A percentile compares a stretch with the other conserved stretches of the same genome.
phyloP scores from a whole-genome alignment of 1,140 invertebrate species.

The Planococcus citri region DNA sequence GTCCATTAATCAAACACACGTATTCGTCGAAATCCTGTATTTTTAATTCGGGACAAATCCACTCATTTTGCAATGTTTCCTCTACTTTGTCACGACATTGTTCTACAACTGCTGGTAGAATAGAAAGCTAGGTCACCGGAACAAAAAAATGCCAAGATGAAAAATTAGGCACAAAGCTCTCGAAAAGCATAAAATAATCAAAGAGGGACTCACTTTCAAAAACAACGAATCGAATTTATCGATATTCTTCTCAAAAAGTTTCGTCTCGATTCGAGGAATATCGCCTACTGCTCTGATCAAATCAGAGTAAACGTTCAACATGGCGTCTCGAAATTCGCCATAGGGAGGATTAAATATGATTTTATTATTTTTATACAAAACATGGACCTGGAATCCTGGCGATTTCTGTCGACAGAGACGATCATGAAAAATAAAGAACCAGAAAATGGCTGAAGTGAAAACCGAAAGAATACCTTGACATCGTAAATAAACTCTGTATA shows the following conservation, averaged over 20 bases:
- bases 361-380: conserved; percentile 50
- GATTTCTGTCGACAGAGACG: conserved; percentile 25
- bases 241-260: conserved; percentile 32
- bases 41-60: conserved; percentile 52
- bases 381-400: conserved; percentile 59
- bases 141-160: too few species aligned
- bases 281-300: conserved; percentile 53
- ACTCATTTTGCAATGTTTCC: conserved; percentile 51
- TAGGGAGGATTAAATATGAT: conserved; percentile 72
- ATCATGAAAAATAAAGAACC: neutral
- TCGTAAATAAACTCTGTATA: conserved; percentile 63
- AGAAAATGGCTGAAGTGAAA: too few species aligned
- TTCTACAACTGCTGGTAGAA: conserved; percentile 40
- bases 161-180: too few species aligned
- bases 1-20: conserved; percentile 60
- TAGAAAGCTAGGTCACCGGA: neutral
- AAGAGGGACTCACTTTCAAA: neutral
- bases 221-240: neutral
- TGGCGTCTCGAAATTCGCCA: conserved; percentile 51
- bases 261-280: conserved; percentile 60
- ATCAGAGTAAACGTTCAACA: conserved; percentile 55
- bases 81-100: conserved; percentile 43
- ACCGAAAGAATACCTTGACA: conserved; percentile 54
- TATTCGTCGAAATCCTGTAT: conserved; percentile 71
- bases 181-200: too few species aligned